Base-by-base conservation (phyloP, 2,888 invertebrate genomes). In the Crepidodera aurea region DNA sequence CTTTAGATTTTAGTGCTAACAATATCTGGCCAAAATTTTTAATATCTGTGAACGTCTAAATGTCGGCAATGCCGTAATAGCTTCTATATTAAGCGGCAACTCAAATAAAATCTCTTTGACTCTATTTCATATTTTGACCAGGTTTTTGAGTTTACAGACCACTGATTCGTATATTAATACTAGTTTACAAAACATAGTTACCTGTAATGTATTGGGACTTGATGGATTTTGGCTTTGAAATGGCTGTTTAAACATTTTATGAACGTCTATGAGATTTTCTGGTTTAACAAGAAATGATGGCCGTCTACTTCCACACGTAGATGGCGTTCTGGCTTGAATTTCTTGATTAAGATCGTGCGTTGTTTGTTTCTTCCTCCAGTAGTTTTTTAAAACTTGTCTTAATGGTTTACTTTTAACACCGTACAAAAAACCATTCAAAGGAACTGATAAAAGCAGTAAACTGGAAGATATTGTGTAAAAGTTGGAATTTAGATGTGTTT, bases 301-400 rank as follows among this genome's bases (percentile, higher is more conserved):
- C 48, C 91, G 82, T 54, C 91, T 83, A 0, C 90, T 91, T 0
- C 90, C 91, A 64, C 90, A 90, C 0, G 88, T 90, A 64, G 91
- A 91, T 2, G 91, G 92, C 1, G 91, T 91, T 66, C 91, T 82
- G 2, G 91, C 91, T 78, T 92, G 91, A 65, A 92, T 92, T 78
- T 92, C 92, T 75, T 90, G 89, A 65, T 90, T 89, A 44, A 92
- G 86, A 77, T 92, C 91, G 74, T 88, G 90, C 78, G 91, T 91
- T 1, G 90, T 90, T 81, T 90, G 85, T 76, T 90, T 86, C 80
- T 92, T 91, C 48, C 92, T 83, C 85, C 89, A 88, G 77, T 91
- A 91, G 77, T 92, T 91, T 70, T 89, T 85, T 71, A 92, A 87
- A 53, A 91, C 88, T 75, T 89, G 88, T 61, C 88, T 83, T 32